Base-by-base conservation (phyloP, 1,140 invertebrate genomes). In the Fragariocoptes setiger region DNA sequence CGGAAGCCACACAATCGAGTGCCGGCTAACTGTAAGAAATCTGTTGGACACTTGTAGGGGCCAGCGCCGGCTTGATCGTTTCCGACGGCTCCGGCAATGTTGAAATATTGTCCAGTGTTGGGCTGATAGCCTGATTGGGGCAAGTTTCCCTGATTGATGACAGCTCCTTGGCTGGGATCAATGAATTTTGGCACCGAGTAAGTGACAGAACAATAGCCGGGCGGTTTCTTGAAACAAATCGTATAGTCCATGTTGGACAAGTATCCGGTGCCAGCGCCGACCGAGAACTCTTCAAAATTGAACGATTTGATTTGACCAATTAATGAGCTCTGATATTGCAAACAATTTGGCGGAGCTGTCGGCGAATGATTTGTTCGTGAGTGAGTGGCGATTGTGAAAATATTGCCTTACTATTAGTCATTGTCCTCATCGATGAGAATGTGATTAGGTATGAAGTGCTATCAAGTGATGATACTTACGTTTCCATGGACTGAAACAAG, bases 281-380 rank as follows among this genome's bases (percentile, higher is more conserved):
- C 17, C 15, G 16, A 22, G 18, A 21, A 41, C 8, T 42, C 16
- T 13, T 44, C 43, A 41, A 41, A 44, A 40, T 53, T 78, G 46
- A 79, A 78, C 52, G 73, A 74, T 21, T 55, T 64, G 14, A 77
- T 67, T 0, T 62, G 69, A 12, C 70, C 73, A 4, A 62, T 61
- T 3, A 58, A 46, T 3, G 59, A 62, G 18, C 65, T 69, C 50
- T 70, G 70, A 53, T 77, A 78, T 59, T 75, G 73, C 2, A 78
- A 59, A 53, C 76, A 80, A 22, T 74, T 74, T 35, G 65, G 64
- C 3, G 74, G 74, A 3, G 74, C 74, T 46, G 16, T 16, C 16
- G 12, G 12, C 31, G 15, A 21, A 16, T 16, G 15, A 31, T 8
- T 4, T 19, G 20, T 44, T 35, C 35, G 25, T 8, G 25, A 31